A percentile compares a stretch with the other conserved stretches of the same genome.
Evolutionary conservation across 2,113 vertebrate species (phyloP).

Genomic region (Clarias batrachus): DNA sequence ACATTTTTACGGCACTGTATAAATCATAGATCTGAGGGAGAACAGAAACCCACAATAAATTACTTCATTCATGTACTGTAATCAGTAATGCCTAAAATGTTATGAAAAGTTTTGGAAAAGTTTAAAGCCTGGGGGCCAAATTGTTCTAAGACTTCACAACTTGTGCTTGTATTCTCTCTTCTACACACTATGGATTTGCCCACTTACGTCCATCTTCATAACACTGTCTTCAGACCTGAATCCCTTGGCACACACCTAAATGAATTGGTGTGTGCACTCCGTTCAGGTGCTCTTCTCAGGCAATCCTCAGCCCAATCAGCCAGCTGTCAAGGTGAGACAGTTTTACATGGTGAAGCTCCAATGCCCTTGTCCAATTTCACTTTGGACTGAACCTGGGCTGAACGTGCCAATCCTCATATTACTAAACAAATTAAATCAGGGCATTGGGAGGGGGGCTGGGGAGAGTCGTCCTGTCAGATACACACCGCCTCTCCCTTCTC

Average conservation of each 20-base stretch:
- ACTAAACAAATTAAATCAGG: slow-evolving; percentile 80
- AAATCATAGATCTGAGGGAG: slow-evolving; percentile 14
- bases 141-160: slow-evolving; percentile 16
- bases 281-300: slow-evolving; percentile 63
- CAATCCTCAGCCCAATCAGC: slow-evolving; percentile 72
- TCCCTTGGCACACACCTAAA: slow-evolving; percentile 57
- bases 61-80: neutral
- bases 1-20: neutral
- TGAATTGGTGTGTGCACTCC: slow-evolving; percentile 68
- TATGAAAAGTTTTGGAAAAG: slow-evolving; percentile 7
- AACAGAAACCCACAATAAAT: neutral
- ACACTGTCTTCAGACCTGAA: slow-evolving; percentile 60
- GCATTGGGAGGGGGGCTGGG: slow-evolving; percentile 54
- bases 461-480: slow-evolving; percentile 52
- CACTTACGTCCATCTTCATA: slow-evolving; percentile 61
- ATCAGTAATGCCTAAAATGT: neutral
- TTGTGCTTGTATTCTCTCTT: slow-evolving; percentile 14
- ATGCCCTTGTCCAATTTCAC: slow-evolving; percentile 81
- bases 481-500: slow-evolving; percentile 50
- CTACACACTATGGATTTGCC: slow-evolving; percentile 43
- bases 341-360: slow-evolving; percentile 78
- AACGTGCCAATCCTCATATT: slow-evolving; percentile 80
- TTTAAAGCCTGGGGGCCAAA: slow-evolving; percentile 3
- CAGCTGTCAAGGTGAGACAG: slow-evolving; percentile 77
- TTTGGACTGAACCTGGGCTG: slow-evolving; percentile 76